Base-by-base conservation (phyloP, 2,797 vertebrate genomes). In the Psittacula derbiana region DNA sequence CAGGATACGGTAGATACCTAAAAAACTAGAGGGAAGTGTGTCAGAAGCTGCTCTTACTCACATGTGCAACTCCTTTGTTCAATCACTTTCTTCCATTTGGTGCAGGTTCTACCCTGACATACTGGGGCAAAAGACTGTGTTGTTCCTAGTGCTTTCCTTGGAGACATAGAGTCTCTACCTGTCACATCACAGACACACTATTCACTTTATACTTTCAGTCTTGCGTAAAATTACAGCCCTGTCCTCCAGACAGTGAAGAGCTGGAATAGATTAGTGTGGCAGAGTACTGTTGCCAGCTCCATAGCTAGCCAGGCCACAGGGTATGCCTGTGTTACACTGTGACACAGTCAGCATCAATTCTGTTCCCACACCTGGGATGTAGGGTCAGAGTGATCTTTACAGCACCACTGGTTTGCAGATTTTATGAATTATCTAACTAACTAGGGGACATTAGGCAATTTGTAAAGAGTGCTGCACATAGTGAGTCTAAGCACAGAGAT, bases 131-230 rank as follows among this genome's bases (percentile, higher is more conserved):
- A 53, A 71, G 6, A 6, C 3, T 7, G 1, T 1, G 1, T 11
- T 41, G 11, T 6, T 82, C 6, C 19, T 55, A 47, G 43, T 57
- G 19, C 19, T 64, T 93, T 92, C 15, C 7, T 24, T 30, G 52
- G 19, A 75, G 41, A 31, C 12, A 47, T 33, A 23, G 12, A 13
- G 8, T 73, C 17, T 52, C 55, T 17, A 46, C 23, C 30, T 9
- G 23, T 46, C 52, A 36, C 8, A 15, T 4, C 3, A 6, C 0
- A 0, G 36, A 28, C 4, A 3, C 12, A 8, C 8, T 66, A 8
- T 23, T 49, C 18, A 24, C 5, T 18, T 83, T 47, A 62, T 66
- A 10, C 43, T 72, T 78, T 55, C 46, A 52, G 4, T 27, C 14
- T 41, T 70, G 53, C 14, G 6, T 12, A 43, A 23, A 7, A 52